These are phyloP conservation scores for Mythimna vitellina DNA, from an alignment of 2,888 invertebrate species.

Conservation along the genomic window DNA sequence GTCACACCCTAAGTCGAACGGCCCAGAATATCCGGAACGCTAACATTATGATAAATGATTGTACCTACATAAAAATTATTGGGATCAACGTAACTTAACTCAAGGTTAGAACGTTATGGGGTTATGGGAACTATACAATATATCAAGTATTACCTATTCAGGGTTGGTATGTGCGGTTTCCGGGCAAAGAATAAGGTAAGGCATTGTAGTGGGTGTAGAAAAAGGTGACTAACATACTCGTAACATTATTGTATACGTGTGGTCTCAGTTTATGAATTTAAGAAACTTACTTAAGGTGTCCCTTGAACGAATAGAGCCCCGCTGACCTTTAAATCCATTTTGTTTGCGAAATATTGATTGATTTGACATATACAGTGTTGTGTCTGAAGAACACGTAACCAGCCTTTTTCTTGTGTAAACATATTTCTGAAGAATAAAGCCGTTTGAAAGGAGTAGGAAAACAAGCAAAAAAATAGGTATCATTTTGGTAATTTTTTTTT, in stretches of 20 bases:
- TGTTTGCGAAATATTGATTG: no score
- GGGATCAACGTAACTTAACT: slow-evolving; percentile 59
- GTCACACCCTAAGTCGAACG: slow-evolving; percentile 44
- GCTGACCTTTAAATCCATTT: no score
- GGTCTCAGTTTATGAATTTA: not conserved
- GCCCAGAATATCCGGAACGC: slow-evolving; percentile 57
- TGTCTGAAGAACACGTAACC: no score
- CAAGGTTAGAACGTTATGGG: slow-evolving; percentile 56
- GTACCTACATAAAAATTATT: slow-evolving; percentile 59
- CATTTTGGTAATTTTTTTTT: no score
- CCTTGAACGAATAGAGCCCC: no score
- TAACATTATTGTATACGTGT: not conserved
- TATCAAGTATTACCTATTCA: slow-evolving; percentile 12
- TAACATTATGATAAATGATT: slow-evolving; percentile 66
- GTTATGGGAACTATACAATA: slow-evolving; percentile 37
- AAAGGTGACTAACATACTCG: slow-evolving; percentile 22
- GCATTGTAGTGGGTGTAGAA: slow-evolving; percentile 24
- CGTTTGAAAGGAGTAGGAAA: no score
- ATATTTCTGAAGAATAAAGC: no score
- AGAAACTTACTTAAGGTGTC: not conserved
- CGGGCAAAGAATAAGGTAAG: slow-evolving; percentile 11
- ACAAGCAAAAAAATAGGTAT: no score
- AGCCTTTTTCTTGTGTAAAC: no score
- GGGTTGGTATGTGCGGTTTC: slow-evolving; percentile 33
- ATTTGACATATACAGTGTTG: no score